Evolutionary conservation across 2,113 vertebrate genomes (phyloP).

Genomic region (Sinosuthora webbiana): DNA sequence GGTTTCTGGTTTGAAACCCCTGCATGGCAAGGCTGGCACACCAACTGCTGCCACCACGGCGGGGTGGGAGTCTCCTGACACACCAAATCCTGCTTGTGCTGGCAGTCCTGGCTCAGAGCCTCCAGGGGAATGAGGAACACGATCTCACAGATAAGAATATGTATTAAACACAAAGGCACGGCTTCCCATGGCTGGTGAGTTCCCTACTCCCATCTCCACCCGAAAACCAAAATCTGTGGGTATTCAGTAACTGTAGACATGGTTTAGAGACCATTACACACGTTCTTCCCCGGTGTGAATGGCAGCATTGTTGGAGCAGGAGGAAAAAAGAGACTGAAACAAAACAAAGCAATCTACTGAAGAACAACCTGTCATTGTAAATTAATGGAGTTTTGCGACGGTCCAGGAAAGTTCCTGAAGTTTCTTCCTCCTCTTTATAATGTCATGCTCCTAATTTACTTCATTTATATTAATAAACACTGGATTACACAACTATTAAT

Average conservation of each 20-base stretch:
- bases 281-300: not conserved
- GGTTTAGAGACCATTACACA: not conserved
- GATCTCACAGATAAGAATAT: not conserved
- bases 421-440: constrained; percentile 67
- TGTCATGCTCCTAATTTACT: constrained; percentile 69
- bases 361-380: constrained; percentile 29
- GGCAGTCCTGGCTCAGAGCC: not conserved
- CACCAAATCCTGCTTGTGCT: not conserved
- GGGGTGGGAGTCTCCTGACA: not conserved
- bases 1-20: not conserved
- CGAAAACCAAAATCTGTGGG: not conserved
- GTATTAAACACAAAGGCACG: not conserved
- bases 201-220: not conserved
- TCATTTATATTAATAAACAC: constrained; percentile 78
- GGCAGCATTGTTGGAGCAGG: not conserved
- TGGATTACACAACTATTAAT: constrained; percentile 71
- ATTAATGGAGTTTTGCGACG: constrained; percentile 50
- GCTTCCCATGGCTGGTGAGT: not conserved
- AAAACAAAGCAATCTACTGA: constrained; percentile 17
- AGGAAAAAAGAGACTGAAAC: not conserved
- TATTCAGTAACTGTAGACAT: not conserved
- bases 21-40: accelerated
- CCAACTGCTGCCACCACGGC: not conserved
- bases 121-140: not conserved
- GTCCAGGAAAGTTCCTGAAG: constrained; percentile 44